A percentile compares a stretch with the other conserved stretches of the same genome.
Evolutionary conservation across 2,113 vertebrate genomes (phyloP).

Genomic region (Etheostoma cragini): DNA sequence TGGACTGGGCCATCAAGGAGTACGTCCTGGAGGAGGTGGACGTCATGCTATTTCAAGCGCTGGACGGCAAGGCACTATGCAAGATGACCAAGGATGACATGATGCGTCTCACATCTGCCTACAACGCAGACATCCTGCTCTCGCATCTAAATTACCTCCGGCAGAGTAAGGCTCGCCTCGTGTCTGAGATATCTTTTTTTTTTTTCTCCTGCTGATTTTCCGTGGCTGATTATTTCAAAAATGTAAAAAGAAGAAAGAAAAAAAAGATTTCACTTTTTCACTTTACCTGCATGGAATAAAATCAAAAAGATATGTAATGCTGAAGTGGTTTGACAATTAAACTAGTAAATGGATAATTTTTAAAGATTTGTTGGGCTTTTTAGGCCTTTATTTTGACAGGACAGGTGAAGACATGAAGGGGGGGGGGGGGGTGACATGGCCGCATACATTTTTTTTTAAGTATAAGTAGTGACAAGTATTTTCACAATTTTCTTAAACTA

Average conservation of each 20-base stretch:
- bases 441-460: too few relatives aligned
- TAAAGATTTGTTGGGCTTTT: too few relatives aligned
- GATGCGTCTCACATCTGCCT: conserved; percentile 85
- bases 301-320: background rate
- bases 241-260: too few relatives aligned
- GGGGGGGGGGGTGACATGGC: too few relatives aligned
- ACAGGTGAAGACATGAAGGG: too few relatives aligned
- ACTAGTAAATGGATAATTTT: background rate
- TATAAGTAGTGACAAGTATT: background rate
- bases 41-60: conserved; percentile 81
- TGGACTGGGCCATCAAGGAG: conserved; percentile 91
- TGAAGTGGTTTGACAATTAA: background rate
- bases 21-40: conserved; percentile 87
- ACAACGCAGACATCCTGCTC: conserved; percentile 88
- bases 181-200: background rate
- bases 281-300: background rate
- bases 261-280: too few relatives aligned
- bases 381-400: too few relatives aligned
- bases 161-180: conserved; percentile 82
- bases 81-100: conserved; percentile 89
- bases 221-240: background rate
- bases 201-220: background rate
- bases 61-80: conserved; percentile 88
- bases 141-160: conserved; percentile 88
- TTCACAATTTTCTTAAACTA: background rate